Percentiles rank a stretch among this genome's conserved stretches.
These are phyloP conservation scores for Mylabris phalerata DNA, from an alignment of 1,140 invertebrate species.

Conservation along the genomic window DNA sequence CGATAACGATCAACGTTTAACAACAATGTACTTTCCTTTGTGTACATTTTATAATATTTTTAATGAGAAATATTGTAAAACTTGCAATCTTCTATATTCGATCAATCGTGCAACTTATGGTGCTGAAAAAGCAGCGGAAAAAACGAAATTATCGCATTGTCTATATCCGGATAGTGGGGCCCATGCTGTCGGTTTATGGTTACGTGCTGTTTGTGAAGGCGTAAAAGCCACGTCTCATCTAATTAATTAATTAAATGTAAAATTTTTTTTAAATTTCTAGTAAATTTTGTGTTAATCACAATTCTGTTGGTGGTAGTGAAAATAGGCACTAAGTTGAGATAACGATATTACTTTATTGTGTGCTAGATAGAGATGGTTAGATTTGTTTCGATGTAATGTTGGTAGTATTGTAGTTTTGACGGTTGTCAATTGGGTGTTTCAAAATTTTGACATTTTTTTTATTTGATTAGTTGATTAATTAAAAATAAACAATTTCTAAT, in stretches of 20 bases:
- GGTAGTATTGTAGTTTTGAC: too few relatives aligned
- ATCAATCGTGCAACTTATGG: slow-evolving; percentile 46
- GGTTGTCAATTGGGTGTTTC: too few relatives aligned
- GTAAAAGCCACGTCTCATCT: slow-evolving; percentile 32
- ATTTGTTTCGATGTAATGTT: too few relatives aligned
- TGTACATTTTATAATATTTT: slow-evolving; percentile 34
- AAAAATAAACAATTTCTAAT: too few relatives aligned
- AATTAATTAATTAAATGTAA: not conserved
- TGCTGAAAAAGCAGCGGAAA: slow-evolving; percentile 45
- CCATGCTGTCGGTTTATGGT: slow-evolving; percentile 53
- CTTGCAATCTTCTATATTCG: slow-evolving; percentile 34
- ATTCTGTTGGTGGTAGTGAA: too few relatives aligned
- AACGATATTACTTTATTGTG: too few relatives aligned
- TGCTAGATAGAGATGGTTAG: too few relatives aligned
- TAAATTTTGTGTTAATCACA: not conserved
- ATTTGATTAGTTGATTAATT: too few relatives aligned
- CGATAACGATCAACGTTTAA: slow-evolving; percentile 39
- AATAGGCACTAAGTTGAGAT: too few relatives aligned
- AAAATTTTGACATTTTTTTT: too few relatives aligned
- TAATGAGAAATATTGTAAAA: slow-evolving; percentile 25
- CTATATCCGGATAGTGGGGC: slow-evolving; percentile 52
- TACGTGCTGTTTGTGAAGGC: slow-evolving; percentile 49
- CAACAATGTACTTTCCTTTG: slow-evolving; percentile 53
- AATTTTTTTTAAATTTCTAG: not conserved
- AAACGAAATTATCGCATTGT: slow-evolving; percentile 18